A percentile compares a stretch with the other conserved stretches of the same genome.
phyloP scores from a whole-genome alignment of 2,888 invertebrate species.

The Cephus sareptanus region DNA sequence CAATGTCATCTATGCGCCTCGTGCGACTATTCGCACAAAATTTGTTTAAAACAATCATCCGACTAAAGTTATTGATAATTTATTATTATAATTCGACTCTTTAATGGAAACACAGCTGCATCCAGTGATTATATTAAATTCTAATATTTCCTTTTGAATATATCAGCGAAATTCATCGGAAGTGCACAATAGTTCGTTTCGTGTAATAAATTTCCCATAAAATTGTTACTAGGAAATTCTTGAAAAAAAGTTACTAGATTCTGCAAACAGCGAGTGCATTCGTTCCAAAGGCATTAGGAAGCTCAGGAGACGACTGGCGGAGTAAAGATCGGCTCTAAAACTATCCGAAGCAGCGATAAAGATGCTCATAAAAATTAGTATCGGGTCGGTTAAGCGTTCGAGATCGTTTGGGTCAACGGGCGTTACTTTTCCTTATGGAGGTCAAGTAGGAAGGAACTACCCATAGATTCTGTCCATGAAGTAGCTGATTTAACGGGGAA shows the following conservation, averaged over 20 bases:
- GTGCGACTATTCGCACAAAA: neutral
- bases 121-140: neutral
- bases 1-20: slow-evolving; percentile 5
- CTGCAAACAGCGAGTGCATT: neutral
- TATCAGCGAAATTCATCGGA: neutral
- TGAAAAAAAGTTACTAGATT: neutral
- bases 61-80: neutral
- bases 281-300: neutral
- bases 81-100: neutral
- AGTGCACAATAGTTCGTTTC: neutral
- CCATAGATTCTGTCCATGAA: slow-evolving; percentile 11
- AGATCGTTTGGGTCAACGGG: slow-evolving; percentile 19
- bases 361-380: slow-evolving; percentile 30
- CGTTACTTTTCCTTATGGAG: slow-evolving; percentile 30
- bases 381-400: slow-evolving; percentile 18
- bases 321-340: slow-evolving; percentile 18
- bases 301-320: neutral
- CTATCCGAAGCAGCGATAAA: slow-evolving; percentile 30
- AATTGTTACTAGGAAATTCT: neutral
- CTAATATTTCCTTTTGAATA: neutral
- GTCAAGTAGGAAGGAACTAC: slow-evolving; percentile 22
- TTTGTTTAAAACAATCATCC: neutral
- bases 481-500: slow-evolving; percentile 14
- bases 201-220: neutral
- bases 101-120: neutral